phyloP scores from a whole-genome alignment of 1,140 invertebrate genomes.

The Cherax destructor region DNA sequence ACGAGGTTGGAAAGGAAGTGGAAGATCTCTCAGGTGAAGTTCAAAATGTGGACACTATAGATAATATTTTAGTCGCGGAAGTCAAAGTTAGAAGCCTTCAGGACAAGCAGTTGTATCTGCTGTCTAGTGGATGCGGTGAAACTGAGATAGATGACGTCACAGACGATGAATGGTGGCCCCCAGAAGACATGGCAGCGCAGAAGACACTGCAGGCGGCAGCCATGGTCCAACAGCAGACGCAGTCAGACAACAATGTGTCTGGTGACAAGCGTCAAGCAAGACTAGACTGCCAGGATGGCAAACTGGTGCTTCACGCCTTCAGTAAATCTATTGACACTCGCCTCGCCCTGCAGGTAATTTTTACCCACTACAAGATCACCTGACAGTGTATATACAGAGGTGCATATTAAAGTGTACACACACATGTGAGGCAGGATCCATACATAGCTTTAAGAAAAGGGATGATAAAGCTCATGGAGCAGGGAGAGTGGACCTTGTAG shows the following conservation, averaged over 20 bases:
- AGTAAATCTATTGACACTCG: neutral
- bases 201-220: neutral
- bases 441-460: too few relatives aligned
- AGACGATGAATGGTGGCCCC: neutral
- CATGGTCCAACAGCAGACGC: too few relatives aligned
- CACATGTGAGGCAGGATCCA: too few relatives aligned
- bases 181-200: neutral
- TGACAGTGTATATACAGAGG: neutral
- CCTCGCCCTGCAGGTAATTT: constrained; percentile 5
- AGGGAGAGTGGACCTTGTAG: too few relatives aligned
- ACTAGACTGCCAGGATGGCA: neutral
- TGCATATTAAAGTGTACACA: too few relatives aligned
- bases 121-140: neutral
- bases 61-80: neutral
- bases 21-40: neutral
- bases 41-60: neutral
- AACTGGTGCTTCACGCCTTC: constrained; percentile 19
- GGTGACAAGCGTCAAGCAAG: neutral
- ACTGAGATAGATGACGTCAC: neutral
- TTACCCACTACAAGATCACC: neutral
- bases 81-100: neutral
- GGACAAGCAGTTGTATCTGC: neutral
- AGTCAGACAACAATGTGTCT: too few relatives aligned
- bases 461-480: too few relatives aligned
- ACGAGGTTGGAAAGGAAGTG: constrained; percentile 7